phyloP scores from a whole-genome alignment of 2,888 invertebrate species.

The Chrysopilus asiliformis region DNA sequence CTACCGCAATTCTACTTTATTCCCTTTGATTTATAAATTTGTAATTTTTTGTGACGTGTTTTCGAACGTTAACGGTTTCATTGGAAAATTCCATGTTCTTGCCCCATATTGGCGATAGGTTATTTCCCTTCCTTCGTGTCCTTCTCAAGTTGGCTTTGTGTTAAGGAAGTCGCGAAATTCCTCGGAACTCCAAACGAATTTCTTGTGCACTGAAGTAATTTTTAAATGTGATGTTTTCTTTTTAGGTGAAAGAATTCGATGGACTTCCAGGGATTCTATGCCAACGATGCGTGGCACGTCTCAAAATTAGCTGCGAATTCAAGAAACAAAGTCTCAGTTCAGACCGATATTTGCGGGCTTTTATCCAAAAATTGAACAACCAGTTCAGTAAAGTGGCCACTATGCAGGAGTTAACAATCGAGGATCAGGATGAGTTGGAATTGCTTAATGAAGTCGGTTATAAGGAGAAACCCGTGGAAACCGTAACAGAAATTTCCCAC shows the following conservation, averaged over 20 bases:
- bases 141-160: too few species aligned
- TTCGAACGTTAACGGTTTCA: background rate
- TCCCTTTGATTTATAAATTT: too few species aligned
- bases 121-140: too few species aligned
- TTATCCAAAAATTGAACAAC: conserved; percentile 9
- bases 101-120: too few species aligned
- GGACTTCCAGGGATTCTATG: conserved; percentile 15
- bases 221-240: background rate
- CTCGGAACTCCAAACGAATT: background rate
- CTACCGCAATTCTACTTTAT: too few species aligned
- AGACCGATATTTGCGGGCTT: conserved; percentile 10
- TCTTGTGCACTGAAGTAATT: background rate
- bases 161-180: too few species aligned
- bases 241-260: conserved; percentile 12
- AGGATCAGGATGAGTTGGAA: too few species aligned
- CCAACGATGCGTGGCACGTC: conserved; percentile 10
- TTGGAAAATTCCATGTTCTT: too few species aligned
- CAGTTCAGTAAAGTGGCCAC: conserved; percentile 6
- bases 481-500: too few species aligned
- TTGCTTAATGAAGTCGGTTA: background rate
- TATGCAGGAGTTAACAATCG: too few species aligned
- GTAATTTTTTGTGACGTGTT: too few species aligned
- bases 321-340: conserved; percentile 12
- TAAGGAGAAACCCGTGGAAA: background rate
- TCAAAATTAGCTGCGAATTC: conserved; percentile 14